Percentiles rank a stretch among this genome's conserved stretches.
phyloP scores from a whole-genome alignment of 92 coral and sea anemone genomes.

The Meandrina meandrites region DNA sequence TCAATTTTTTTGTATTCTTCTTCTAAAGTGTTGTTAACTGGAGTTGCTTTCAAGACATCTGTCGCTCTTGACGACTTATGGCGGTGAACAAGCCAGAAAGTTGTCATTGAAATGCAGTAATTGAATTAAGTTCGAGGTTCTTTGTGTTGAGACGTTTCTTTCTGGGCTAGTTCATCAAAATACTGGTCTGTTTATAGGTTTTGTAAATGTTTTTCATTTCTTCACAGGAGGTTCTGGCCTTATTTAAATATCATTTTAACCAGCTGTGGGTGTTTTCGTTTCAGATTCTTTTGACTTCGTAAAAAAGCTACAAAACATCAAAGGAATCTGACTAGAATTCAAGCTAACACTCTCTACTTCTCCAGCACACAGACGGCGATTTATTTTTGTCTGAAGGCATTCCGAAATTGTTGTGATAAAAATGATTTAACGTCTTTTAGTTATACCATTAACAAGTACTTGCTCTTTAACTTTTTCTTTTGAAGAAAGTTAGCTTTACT shows the following conservation, averaged over 20 bases:
- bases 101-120: conserved; percentile 18
- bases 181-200: conserved; percentile 11
- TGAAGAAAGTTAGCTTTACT: not conserved
- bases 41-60: not conserved
- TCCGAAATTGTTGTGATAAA: not conserved
- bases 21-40: not conserved
- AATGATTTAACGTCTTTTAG: not conserved
- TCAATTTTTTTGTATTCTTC: not conserved
- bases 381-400: not conserved
- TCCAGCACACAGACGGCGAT: not conserved
- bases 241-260: not conserved
- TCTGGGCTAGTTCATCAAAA: not conserved
- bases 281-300: not conserved
- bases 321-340: not conserved
- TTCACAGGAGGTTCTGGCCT: not conserved
- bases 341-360: not conserved
- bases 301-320: not conserved
- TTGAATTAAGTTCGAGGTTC: not conserved
- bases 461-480: not conserved
- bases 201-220: conserved; percentile 10
- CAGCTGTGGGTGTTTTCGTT: not conserved
- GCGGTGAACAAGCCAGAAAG: conserved; percentile 25
- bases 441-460: not conserved
- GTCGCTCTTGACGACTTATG: not conserved
- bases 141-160: not conserved